Evolutionary conservation across 2,888 invertebrate genomes (phyloP).

Genomic region (Drosophila siamana): DNA sequence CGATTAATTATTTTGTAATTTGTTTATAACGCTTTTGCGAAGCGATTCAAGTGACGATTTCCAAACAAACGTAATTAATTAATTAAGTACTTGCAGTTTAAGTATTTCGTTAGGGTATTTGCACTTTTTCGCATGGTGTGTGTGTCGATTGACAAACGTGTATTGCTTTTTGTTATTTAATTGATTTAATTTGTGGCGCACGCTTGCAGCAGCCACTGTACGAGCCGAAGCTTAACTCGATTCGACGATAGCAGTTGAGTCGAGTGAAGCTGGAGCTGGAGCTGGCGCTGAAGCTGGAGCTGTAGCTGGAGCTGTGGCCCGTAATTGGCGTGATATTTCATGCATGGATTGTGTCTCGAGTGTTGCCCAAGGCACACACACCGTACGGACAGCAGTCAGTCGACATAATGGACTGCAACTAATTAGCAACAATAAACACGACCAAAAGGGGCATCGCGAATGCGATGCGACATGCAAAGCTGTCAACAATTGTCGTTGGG

Average conservation of each 20-base stretch:
- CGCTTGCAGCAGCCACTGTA: slow-evolving; percentile 64
- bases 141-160: slow-evolving; percentile 3
- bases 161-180: slow-evolving; percentile 58
- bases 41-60: not conserved
- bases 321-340: slow-evolving; percentile 76
- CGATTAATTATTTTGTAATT: not conserved
- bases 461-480: slow-evolving; percentile 26
- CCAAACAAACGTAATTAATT: not conserved
- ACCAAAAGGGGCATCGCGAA: slow-evolving; percentile 12
- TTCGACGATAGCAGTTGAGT: not conserved
- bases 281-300: slow-evolving; percentile 1
- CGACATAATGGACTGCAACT: slow-evolving; percentile 48
- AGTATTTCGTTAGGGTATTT: slow-evolving; percentile 32
- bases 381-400: slow-evolving; percentile 35
- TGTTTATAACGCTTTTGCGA: not conserved
- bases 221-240: slow-evolving; percentile 13
- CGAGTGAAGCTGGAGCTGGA: slow-evolving; percentile 7
- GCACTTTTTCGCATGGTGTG: not conserved
- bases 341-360: slow-evolving; percentile 54
- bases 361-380: slow-evolving; percentile 42
- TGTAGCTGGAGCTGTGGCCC: slow-evolving; percentile 30
- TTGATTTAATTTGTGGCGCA: slow-evolving; percentile 73
- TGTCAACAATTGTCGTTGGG: slow-evolving; percentile 35
- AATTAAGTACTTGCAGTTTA: not conserved
- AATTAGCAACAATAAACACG: slow-evolving; percentile 52